Conservation (phyloP, 2,113 vertebrate genomes). For the Lamprotornis superbus region DNA sequence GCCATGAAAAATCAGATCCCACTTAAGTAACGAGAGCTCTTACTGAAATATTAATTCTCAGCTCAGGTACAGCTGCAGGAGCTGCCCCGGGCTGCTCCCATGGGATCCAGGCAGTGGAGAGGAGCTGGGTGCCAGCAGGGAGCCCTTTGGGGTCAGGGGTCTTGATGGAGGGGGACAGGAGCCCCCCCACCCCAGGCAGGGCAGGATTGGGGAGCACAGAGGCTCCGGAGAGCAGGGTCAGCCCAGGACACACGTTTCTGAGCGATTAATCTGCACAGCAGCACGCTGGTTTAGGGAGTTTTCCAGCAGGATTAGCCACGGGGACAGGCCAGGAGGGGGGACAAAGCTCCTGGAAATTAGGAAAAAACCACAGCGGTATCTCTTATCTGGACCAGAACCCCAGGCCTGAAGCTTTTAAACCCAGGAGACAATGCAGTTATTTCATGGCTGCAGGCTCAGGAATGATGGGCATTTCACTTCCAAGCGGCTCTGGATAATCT, state of each 20-base stretch:
- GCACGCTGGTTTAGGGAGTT: neutral
- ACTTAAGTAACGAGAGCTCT: neutral
- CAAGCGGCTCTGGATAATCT: slow-evolving; percentile 57
- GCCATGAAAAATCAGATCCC: neutral
- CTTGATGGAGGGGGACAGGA: neutral
- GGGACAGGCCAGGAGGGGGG: neutral
- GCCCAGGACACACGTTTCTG: neutral
- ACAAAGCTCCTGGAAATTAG: slow-evolving; percentile 46
- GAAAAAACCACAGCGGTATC: neutral
- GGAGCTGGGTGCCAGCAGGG: neutral
- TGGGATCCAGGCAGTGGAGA: neutral
- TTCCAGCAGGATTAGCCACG: slow-evolving; percentile 38
- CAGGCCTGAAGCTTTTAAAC: neutral
- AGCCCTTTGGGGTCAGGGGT: neutral
- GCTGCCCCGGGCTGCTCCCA: neutral
- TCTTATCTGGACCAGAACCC: slow-evolving; percentile 31
- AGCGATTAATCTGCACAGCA: neutral
- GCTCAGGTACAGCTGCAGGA: neutral
- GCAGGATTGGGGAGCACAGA: neutral
- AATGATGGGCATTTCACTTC: slow-evolving; percentile 21
- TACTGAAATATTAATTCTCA: neutral
- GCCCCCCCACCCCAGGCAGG: neutral
- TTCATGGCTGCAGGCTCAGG: slow-evolving; percentile 18
- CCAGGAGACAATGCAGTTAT: slow-evolving; percentile 46
- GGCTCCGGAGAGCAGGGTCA: neutral